These are phyloP conservation scores for Stratiomys singularior DNA, from an alignment of 2,888 invertebrate species.

Conservation along the genomic window DNA sequence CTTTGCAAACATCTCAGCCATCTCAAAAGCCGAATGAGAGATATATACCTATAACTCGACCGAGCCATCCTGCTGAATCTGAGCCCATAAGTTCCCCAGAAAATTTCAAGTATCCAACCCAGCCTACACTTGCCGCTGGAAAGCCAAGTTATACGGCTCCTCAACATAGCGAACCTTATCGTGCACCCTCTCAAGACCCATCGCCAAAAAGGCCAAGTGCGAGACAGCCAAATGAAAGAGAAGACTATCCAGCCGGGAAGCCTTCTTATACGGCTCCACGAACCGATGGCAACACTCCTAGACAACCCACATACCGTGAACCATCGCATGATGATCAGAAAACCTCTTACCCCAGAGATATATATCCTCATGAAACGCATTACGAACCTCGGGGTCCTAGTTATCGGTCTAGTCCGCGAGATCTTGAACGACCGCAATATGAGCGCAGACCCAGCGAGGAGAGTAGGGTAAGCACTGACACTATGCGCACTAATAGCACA, in stretches of 20 bases:
- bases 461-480: constrained; percentile 55
- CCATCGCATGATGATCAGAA: background rate
- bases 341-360: background rate
- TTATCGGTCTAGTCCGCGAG: constrained; percentile 52
- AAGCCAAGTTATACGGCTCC: background rate
- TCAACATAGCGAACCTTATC: background rate
- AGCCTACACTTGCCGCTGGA: background rate
- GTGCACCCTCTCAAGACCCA: background rate
- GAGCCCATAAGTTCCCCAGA: background rate
- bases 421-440: constrained; percentile 53
- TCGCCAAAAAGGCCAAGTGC: background rate
- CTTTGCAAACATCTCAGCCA: background rate
- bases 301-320: background rate
- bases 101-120: background rate
- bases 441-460: constrained; percentile 41
- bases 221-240: background rate
- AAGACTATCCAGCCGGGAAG: constrained; percentile 26
- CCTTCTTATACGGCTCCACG: constrained; percentile 10
- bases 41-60: background rate
- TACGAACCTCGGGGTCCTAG: constrained; percentile 47
- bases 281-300: background rate
- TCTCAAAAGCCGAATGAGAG: background rate
- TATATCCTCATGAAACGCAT: constrained; percentile 56
- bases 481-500: constrained; percentile 67
- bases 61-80: background rate